A percentile compares a stretch with the other conserved stretches of the same genome.
phyloP scores from a whole-genome alignment of 2,888 invertebrate species.

The Philhelius pedissequus region DNA sequence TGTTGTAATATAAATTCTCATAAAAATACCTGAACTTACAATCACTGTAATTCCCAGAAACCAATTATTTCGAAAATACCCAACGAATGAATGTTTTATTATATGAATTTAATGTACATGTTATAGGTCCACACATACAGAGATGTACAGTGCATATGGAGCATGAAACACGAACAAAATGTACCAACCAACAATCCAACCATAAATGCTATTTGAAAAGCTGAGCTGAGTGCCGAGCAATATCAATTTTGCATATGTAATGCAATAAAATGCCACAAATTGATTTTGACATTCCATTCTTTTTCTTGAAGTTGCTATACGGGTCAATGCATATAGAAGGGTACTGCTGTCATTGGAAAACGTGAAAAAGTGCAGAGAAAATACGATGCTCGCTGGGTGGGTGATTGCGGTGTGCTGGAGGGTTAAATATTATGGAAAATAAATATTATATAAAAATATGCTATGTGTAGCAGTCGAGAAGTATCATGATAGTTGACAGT shows the following conservation, averaged over 20 bases:
- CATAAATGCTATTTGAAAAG: slow-evolving; percentile 18
- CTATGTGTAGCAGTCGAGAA: not conserved
- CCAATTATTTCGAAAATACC: slow-evolving; percentile 14
- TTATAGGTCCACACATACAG: no score
- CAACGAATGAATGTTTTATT: not conserved
- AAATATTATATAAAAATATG: not conserved
- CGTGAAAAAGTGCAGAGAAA: not conserved
- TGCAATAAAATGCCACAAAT: slow-evolving; percentile 41
- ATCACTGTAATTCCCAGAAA: not conserved
- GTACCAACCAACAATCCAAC: not conserved
- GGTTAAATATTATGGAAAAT: not conserved
- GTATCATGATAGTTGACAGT: slow-evolving; percentile 27
- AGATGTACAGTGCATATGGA: not conserved
- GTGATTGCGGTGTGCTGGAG: not conserved
- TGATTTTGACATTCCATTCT: slow-evolving; percentile 27
- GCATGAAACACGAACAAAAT: not conserved
- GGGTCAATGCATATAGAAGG: slow-evolving; percentile 13
- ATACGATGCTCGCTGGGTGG: not conserved
- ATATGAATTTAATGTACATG: not conserved
- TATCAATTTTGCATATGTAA: slow-evolving; percentile 29
- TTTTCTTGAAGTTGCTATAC: not conserved
- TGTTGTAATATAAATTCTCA: not conserved
- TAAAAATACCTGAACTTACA: slow-evolving; percentile 1
- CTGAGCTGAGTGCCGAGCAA: slow-evolving; percentile 24
- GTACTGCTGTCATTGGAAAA: not conserved